Base-by-base conservation (phyloP, 2,888 invertebrate genomes). In the Silvanus unidentatus region DNA sequence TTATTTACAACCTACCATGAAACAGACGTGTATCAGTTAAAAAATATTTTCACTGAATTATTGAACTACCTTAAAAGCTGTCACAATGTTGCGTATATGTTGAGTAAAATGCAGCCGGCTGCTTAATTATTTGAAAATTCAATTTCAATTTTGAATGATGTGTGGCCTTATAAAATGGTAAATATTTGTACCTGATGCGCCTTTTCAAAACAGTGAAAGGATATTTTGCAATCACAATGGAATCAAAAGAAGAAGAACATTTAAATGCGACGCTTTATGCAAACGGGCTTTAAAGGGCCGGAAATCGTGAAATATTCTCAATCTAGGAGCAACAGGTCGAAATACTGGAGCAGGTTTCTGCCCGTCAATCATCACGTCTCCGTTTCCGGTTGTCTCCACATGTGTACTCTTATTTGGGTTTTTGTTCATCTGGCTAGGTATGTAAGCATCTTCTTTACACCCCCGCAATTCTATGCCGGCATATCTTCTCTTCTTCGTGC, bases 351-450 rank as follows among this genome's bases (percentile, higher is more conserved):
- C 58, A 58, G 53, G 56, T 49, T 50, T 54, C 48, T 44, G 49
- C 47, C 54, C 53, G 53, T 53, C 52, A 54, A 54, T 57, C 55
- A 55, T 52, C 45, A 49, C 54, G 54, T 56, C 57, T 52, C 52
- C 54, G 57, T 55, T 57, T 57, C 57, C 57, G 54, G 57, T 55
- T 22, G 53, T 50, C 51, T 53, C 48, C 32, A 22, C 22, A 45
- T 54, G 34, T 48, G 46, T 40, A 37, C 36, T 11, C 27, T 43
- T 22, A 22, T 22, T 22, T 22, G 22, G n/a, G 22, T 22, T 22
- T 22, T 22, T 35, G 35, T 38, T 28, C 32, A 32, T 32, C 32
- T 11, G 32, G n/a, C 8, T 5, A 22, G 22, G 11, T 32, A 12
- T 32, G 32, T 32, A 12, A 11, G 32, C 32, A n/a, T 32, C 12